These are phyloP conservation scores for Rhodeus uyekii DNA, from an alignment of 2,797 vertebrate species.

Conservation along the genomic window DNA sequence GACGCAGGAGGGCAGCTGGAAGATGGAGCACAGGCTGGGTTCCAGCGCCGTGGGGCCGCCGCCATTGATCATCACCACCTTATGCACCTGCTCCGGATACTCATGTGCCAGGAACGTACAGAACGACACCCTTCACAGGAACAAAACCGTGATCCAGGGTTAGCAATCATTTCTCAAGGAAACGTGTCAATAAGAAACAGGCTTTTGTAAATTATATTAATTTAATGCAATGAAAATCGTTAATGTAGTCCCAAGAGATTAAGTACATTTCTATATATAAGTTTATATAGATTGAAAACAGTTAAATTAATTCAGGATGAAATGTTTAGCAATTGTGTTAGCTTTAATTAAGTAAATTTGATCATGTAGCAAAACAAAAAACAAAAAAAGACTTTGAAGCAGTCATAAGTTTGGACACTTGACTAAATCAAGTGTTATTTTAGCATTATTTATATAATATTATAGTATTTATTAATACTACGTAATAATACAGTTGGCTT, in stretches of 20 bases:
- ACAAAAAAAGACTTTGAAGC: too few relatives aligned
- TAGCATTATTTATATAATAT: neutral
- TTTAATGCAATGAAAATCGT: neutral
- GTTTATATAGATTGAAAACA: neutral
- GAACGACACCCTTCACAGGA: slow-evolving; percentile 86
- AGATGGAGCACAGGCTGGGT: slow-evolving; percentile 96
- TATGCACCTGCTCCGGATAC: slow-evolving; percentile 94
- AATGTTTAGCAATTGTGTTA: too few relatives aligned
- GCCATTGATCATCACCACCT: slow-evolving; percentile 98
- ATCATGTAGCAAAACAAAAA: too few relatives aligned
- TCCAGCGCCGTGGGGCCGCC: slow-evolving; percentile 95
- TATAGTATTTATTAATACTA: neutral
- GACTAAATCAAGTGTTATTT: neutral
- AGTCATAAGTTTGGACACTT: neutral
- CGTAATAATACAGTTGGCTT: neutral
- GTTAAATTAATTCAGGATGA: neutral
- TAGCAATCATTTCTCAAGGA: neutral
- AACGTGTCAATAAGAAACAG: neutral
- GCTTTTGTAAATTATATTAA: neutral
- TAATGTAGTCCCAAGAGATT: neutral
- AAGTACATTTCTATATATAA: neutral
- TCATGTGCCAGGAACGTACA: slow-evolving; percentile 97
- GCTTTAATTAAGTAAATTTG: too few relatives aligned
- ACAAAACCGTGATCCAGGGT: neutral
- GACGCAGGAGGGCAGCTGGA: slow-evolving; percentile 93